A percentile compares a stretch with the other conserved stretches of the same genome.
Conservation (phyloP, 2,888 invertebrate species). For the Stomorhina lunata region DNA sequence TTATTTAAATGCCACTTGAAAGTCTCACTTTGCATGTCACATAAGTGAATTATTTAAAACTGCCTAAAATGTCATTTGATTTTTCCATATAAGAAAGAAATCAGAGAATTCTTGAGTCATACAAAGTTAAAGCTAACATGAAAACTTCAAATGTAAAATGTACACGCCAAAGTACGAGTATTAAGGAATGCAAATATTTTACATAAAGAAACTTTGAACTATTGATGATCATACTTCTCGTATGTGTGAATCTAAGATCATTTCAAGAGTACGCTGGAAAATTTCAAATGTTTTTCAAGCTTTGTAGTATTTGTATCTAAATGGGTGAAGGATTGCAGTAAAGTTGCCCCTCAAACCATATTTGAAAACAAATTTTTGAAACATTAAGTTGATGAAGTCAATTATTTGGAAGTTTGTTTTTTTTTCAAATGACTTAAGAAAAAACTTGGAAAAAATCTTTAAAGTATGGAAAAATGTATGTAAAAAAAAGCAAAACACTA, state of each 20-base stretch:
- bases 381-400: slow-evolving; percentile 26
- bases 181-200: slow-evolving; percentile 33
- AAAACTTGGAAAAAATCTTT: slow-evolving; percentile 6
- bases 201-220: background rate
- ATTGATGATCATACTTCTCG: background rate
- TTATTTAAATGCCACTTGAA: slow-evolving; percentile 1
- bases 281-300: background rate
- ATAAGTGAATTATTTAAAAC: background rate
- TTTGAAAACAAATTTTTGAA: slow-evolving; percentile 36
- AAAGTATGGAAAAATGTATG: slow-evolving; percentile 15
- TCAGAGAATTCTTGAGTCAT: background rate
- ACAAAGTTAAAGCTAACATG: background rate
- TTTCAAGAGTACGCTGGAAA: background rate
- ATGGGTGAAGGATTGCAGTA: slow-evolving; percentile 45
- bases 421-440: background rate
- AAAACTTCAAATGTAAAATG: background rate
- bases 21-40: background rate
- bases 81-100: slow-evolving; percentile 14
- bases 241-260: too few species aligned
- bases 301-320: slow-evolving; percentile 14
- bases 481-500: slow-evolving; percentile 53
- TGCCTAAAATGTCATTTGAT: background rate
- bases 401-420: slow-evolving; percentile 50
- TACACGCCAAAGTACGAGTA: background rate
- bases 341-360: slow-evolving; percentile 21